phyloP scores from a whole-genome alignment of 1,140 invertebrate genomes.

The Drosophila virilis region DNA sequence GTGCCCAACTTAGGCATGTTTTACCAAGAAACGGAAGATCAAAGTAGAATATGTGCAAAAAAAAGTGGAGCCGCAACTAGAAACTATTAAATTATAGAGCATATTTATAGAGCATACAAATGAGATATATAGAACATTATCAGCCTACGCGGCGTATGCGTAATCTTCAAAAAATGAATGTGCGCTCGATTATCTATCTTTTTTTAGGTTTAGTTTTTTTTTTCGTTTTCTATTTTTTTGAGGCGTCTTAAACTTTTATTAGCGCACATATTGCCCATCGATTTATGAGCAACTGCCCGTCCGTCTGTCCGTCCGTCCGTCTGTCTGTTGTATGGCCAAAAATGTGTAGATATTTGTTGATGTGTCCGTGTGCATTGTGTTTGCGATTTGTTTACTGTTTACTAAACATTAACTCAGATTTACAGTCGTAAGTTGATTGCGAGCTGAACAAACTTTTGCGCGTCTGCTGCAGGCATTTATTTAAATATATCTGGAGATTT shows the following conservation, averaged over 20 bases:
- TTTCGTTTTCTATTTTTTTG: slow-evolving; percentile 18
- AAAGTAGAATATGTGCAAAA: slow-evolving; percentile 9
- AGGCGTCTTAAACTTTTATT: slow-evolving; percentile 74
- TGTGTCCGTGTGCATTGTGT: slow-evolving; percentile 23
- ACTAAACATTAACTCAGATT: slow-evolving; percentile 61
- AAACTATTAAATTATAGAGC: slow-evolving; percentile 21
- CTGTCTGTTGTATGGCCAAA: background rate
- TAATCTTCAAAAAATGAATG: slow-evolving; percentile 55
- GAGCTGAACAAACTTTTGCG: slow-evolving; percentile 53
- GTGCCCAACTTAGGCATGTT: background rate
- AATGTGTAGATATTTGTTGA: slow-evolving; percentile 6
- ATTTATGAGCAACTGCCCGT: slow-evolving; percentile 72
- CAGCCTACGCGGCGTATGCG: slow-evolving; percentile 59
- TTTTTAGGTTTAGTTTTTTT: slow-evolving; percentile 21
- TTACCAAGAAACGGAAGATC: background rate
- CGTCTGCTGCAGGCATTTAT: slow-evolving; percentile 50
- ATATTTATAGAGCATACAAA: slow-evolving; percentile 19
- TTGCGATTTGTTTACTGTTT: slow-evolving; percentile 73
- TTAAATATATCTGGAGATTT: slow-evolving; percentile 9
- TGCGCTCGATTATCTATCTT: slow-evolving; percentile 24
- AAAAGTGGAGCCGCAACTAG: slow-evolving; percentile 7
- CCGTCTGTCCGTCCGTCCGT: background rate
- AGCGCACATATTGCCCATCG: slow-evolving; percentile 70
- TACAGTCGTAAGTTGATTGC: slow-evolving; percentile 73
- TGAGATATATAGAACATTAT: slow-evolving; percentile 20